phyloP scores from a whole-genome alignment of 2,888 invertebrate species.

The Papilio elwesi region DNA sequence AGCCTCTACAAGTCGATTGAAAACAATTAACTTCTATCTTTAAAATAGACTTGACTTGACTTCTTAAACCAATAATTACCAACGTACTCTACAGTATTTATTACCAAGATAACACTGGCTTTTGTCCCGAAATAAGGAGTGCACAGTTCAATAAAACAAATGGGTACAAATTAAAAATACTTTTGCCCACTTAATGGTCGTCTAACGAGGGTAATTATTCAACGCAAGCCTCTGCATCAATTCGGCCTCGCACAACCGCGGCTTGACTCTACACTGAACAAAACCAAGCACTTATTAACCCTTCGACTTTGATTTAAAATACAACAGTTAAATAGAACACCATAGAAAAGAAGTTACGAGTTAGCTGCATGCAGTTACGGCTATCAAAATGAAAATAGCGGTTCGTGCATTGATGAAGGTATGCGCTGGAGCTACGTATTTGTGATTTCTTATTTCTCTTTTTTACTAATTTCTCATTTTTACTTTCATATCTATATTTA shows the following conservation, averaged over 20 bases:
- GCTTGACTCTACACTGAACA: slow-evolving; percentile 13
- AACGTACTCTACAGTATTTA: slow-evolving; percentile 1
- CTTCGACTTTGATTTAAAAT: slow-evolving; percentile 18
- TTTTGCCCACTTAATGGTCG: slow-evolving; percentile 48
- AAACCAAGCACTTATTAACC: slow-evolving; percentile 10
- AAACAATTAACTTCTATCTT: too few relatives aligned
- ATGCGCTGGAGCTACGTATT: too few relatives aligned
- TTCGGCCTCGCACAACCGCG: slow-evolving; percentile 19
- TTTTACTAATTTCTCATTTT: too few relatives aligned
- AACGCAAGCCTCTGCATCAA: slow-evolving; percentile 48
- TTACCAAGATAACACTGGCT: slow-evolving; percentile 17
- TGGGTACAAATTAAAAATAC: slow-evolving; percentile 43
- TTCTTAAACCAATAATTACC: background rate
- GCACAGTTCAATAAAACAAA: slow-evolving; percentile 37
- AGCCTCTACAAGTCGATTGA: too few relatives aligned
- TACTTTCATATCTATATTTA: too few relatives aligned
- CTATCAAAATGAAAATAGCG: too few relatives aligned
- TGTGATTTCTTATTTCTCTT: too few relatives aligned
- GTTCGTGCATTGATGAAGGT: too few relatives aligned
- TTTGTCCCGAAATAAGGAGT: background rate
- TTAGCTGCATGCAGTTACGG: too few relatives aligned
- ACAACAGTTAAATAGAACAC: slow-evolving; percentile 1
- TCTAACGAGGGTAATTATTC: slow-evolving; percentile 60
- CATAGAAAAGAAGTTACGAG: background rate
- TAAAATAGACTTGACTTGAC: too few relatives aligned